phyloP scores from a whole-genome alignment of 2,797 vertebrate genomes.

The Gymnoscopelus braueri region DNA sequence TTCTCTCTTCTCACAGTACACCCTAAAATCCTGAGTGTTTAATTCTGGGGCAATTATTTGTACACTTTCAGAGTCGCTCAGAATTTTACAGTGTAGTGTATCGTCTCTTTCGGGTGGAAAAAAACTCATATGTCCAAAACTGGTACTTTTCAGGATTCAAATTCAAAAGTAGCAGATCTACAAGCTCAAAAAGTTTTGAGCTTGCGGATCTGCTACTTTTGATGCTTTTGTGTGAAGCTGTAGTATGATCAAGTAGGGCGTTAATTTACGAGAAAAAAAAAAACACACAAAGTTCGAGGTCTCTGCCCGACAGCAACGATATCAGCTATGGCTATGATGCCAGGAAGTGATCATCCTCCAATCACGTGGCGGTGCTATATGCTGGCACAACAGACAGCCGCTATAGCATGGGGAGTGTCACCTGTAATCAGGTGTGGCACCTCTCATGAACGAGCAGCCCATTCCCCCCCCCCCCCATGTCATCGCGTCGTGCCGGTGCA shows the following conservation, averaged over 20 bases:
- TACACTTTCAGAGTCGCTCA: too few relatives aligned
- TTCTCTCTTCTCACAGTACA: too few relatives aligned
- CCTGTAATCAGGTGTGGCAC: conserved; percentile 73
- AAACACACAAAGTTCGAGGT: conserved; percentile 1
- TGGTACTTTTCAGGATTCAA: too few relatives aligned
- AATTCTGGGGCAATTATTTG: too few relatives aligned
- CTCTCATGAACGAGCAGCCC: conserved; percentile 57
- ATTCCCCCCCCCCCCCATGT: conserved; percentile 44
- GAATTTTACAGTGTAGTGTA: too few relatives aligned
- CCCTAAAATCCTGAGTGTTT: too few relatives aligned
- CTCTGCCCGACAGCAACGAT: conserved; percentile 14
- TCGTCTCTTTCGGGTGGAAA: too few relatives aligned
- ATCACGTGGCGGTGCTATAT: conserved; percentile 28
- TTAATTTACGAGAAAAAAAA: conserved; percentile 3
- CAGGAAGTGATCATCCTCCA: not conserved
- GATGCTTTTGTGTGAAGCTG: too few relatives aligned
- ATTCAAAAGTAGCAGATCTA: too few relatives aligned
- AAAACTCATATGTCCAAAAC: not conserved
- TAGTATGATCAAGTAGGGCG: too few relatives aligned
- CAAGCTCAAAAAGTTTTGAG: too few relatives aligned
- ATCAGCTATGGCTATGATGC: conserved; percentile 7
- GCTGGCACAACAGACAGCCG: conserved; percentile 36
- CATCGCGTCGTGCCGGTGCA: conserved; percentile 38
- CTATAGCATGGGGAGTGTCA: conserved; percentile 45
- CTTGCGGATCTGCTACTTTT: too few relatives aligned